Evolutionary conservation across 2,797 vertebrate genomes (phyloP), one percentile per base, ranked within the genome.

Genomic region (Pipistrellus pygmaeus): DNA sequence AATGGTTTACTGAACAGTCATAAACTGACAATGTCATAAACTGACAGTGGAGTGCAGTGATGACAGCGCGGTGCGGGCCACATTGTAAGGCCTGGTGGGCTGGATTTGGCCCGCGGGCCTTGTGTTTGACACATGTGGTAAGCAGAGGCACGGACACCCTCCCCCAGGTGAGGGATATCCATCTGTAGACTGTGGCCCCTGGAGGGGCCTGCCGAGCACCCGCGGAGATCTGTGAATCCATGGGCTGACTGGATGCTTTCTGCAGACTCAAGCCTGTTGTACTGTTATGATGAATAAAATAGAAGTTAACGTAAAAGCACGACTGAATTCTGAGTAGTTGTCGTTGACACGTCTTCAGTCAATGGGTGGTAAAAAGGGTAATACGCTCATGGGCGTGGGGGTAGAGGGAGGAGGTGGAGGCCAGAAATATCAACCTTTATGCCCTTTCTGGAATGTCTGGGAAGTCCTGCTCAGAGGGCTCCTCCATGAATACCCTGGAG

Each of bases 271-370:
- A 92, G 53, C 38, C 53, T 41, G 41, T 51, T 35, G 55, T 8
- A 66, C 15, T 48, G 17, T 78, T 62, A 81, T 35, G 35, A 85
- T 38, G 2, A 89, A 94, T 77, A 72, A 86, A 76, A 71, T 2
- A 88, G n/a, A 91, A 89, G 32, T 88, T 41, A 57, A 72, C 23
- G 32, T 60, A 77, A 90, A 77, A 69, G 51, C 30, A 78, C 44
- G 4, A 62, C 3, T 85, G 32, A 86, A 66, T 57, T 77, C 53
- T 84, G 84, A 95, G 69, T 51, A 44, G 46, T 25, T n/a, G 30
- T 82, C 51, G 51, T 77, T 73, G 64, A 32, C 30, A 69, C 35
- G 32, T 71, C 77, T 6, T 66, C 41, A 48, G 51, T 83, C 1
- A 20, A 12, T 10, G 21, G 64, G 32, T 2, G 53, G 30, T 46